phyloP scores from a whole-genome alignment of 2,888 invertebrate species.

The Pediacus dermestoides region DNA sequence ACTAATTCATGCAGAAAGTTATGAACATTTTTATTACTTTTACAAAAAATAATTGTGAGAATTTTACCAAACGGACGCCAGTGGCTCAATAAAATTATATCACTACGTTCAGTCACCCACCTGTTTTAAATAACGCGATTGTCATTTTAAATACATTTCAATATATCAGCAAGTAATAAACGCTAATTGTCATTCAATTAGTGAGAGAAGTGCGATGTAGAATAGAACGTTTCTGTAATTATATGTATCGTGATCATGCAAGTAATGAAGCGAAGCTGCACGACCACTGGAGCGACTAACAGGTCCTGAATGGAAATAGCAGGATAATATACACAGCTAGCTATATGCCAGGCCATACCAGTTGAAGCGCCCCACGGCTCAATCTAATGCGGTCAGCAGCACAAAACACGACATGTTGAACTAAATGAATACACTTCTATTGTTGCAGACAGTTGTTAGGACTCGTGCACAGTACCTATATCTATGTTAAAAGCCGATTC shows the following conservation, averaged over 20 bases:
- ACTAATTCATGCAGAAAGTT: too few species aligned
- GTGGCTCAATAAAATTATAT: too few species aligned
- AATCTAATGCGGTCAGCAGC: slow-evolving; percentile 7
- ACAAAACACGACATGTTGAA: slow-evolving; percentile 7
- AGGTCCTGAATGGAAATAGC: slow-evolving; percentile 25
- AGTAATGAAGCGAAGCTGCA: slow-evolving; percentile 25
- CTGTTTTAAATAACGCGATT: too few species aligned
- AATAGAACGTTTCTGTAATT: slow-evolving; percentile 18
- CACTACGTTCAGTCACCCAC: too few species aligned
- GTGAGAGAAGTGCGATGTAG: slow-evolving; percentile 13
- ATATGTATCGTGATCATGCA: slow-evolving; percentile 24
- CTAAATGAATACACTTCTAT: slow-evolving; percentile 5
- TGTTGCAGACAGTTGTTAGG: too few species aligned
- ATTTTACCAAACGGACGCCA: too few species aligned
- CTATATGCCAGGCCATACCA: neutral
- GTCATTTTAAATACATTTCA: too few species aligned
- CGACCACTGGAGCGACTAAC: slow-evolving; percentile 24
- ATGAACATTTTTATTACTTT: too few species aligned
- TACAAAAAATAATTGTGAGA: too few species aligned
- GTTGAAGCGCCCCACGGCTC: neutral
- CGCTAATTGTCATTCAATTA: slow-evolving; percentile 26
- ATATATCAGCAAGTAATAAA: too few species aligned
- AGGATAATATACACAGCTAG: slow-evolving; percentile 23
- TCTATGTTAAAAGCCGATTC: too few species aligned
- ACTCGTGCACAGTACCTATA: too few species aligned